Percentiles rank a stretch among this genome's conserved stretches.
phyloP scores from a whole-genome alignment of 1,140 invertebrate genomes.

The Bombus picipes region DNA sequence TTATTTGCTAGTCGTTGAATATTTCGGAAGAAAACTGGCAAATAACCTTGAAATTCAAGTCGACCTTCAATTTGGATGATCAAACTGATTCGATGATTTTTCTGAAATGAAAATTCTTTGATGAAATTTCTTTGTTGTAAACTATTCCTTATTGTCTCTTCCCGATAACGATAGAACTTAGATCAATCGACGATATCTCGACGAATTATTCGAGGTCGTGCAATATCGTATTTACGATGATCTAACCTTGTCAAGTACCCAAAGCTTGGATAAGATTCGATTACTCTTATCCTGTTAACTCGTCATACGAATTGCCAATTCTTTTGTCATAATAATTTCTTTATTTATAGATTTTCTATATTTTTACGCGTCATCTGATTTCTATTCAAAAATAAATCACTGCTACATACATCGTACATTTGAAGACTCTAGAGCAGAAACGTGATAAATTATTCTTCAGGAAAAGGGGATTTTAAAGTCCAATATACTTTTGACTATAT shows the following conservation, averaged over 20 bases:
- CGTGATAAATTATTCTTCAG: too few species aligned
- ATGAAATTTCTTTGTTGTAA: background rate
- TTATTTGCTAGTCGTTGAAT: background rate
- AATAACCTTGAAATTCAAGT: background rate
- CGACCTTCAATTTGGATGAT: background rate
- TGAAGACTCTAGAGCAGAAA: too few species aligned
- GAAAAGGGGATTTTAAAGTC: too few species aligned
- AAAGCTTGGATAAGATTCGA: background rate
- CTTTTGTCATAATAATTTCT: background rate
- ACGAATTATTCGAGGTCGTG: constrained; percentile 41
- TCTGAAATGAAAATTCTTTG: too few species aligned
- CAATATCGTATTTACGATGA: background rate
- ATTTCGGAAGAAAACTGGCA: background rate
- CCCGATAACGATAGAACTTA: constrained; percentile 28
- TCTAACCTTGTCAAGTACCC: background rate
- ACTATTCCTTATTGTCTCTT: constrained; percentile 42
- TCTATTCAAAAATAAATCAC: background rate
- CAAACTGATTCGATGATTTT: background rate
- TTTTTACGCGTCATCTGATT: background rate
- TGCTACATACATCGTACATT: too few species aligned
- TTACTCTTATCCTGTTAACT: background rate
- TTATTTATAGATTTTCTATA: background rate
- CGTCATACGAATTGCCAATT: background rate
- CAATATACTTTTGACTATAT: background rate
- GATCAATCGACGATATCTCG: constrained; percentile 29